Percentiles rank a stretch among this genome's conserved stretches.
phyloP scores from a whole-genome alignment of 2,797 vertebrate species.

The Liparis tanakae region DNA sequence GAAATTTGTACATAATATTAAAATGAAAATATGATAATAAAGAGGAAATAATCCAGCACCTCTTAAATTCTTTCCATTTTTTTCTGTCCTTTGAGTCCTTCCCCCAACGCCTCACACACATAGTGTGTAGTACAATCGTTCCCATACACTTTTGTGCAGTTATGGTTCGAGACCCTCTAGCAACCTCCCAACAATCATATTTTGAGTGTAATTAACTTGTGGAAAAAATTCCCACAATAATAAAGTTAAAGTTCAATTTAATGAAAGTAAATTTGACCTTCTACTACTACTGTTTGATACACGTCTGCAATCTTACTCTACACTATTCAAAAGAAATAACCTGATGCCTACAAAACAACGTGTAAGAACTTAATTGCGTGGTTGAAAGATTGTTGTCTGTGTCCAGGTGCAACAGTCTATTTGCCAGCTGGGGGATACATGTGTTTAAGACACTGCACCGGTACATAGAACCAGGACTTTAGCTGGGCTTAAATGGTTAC shows the following conservation, averaged over 20 bases:
- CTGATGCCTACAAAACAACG: constrained; percentile 10
- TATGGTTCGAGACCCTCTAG: not conserved
- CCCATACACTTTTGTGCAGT: not conserved
- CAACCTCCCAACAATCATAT: not conserved
- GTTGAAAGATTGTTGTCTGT: constrained; percentile 22
- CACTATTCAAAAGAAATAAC: not conserved
- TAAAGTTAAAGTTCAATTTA: no score
- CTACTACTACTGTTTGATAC: not conserved
- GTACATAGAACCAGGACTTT: not conserved
- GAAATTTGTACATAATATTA: not conserved
- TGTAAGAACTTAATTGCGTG: constrained; percentile 23
- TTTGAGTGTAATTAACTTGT: not conserved
- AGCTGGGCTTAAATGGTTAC: not conserved
- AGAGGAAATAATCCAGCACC: not conserved
- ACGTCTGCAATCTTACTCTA: not conserved
- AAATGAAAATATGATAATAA: not conserved
- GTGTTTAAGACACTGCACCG: not conserved
- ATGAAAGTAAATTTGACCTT: not conserved
- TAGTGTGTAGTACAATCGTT: not conserved
- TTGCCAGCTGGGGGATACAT: constrained; percentile 54
- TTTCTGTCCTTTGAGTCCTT: not conserved
- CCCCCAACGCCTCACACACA: not conserved
- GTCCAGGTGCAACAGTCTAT: constrained; percentile 46
- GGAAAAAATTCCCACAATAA: not conserved
- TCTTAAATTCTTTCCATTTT: not conserved